phyloP scores from a whole-genome alignment of 2,797 vertebrate species.

The Lithobates pipiens region DNA sequence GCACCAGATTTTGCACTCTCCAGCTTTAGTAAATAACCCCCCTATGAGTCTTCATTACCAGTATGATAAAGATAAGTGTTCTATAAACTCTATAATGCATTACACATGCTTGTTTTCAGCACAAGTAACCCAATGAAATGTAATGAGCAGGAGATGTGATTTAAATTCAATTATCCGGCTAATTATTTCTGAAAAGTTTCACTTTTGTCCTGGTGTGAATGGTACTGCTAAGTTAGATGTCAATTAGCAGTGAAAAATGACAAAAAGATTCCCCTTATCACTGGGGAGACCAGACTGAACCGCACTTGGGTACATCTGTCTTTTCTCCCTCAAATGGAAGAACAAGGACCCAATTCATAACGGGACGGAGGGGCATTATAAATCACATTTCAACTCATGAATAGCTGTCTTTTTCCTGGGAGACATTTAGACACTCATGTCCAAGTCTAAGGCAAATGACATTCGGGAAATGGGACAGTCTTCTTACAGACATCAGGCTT shows the following conservation, averaged over 20 bases:
- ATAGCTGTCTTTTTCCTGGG: conserved; percentile 68
- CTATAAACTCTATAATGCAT: too few relatives aligned
- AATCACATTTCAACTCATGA: conserved; percentile 72
- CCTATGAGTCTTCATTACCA: too few relatives aligned
- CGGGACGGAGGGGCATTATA: conserved; percentile 68
- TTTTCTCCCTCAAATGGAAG: conserved; percentile 61
- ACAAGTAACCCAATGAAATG: background rate
- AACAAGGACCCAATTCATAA: conserved; percentile 72
- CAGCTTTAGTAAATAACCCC: too few relatives aligned
- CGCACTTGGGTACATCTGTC: conserved; percentile 61
- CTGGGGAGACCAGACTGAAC: conserved; percentile 20
- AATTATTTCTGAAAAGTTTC: background rate
- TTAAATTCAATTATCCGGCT: background rate
- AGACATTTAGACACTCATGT: conserved; percentile 68
- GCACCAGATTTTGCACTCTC: too few relatives aligned
- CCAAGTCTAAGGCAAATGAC: conserved; percentile 66
- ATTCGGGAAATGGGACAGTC: conserved; percentile 48
- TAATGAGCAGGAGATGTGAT: background rate
- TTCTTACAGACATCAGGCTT: conserved; percentile 6
- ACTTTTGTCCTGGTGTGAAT: conserved; percentile 15
- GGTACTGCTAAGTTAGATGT: background rate
- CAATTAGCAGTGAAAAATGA: conserved; percentile 17
- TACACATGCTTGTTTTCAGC: too few relatives aligned
- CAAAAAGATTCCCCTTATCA: conserved; percentile 8
- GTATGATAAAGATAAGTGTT: too few relatives aligned